A percentile compares a stretch with the other conserved stretches of the same genome.
These are phyloP conservation scores for Lophotriccus pileatus DNA, from an alignment of 2,797 vertebrate species.

Conservation along the genomic window DNA sequence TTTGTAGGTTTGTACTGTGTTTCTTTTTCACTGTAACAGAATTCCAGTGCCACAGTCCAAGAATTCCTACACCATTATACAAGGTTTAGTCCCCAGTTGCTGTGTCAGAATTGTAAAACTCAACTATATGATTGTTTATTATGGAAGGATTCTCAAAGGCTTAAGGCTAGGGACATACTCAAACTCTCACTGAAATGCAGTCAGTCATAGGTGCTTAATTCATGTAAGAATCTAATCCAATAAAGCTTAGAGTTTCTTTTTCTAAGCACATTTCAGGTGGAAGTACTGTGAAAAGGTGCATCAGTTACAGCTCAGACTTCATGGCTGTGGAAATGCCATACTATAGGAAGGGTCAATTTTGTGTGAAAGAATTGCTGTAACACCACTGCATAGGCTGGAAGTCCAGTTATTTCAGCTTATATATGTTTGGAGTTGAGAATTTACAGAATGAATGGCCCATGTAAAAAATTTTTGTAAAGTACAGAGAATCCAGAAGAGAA, in stretches of 20 bases:
- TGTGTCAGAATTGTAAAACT: not conserved
- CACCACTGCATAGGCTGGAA: not conserved
- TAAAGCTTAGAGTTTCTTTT: not conserved
- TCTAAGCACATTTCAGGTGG: not conserved
- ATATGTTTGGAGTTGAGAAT: not conserved
- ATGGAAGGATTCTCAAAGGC: not conserved
- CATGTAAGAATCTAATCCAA: not conserved
- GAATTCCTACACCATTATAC: not conserved
- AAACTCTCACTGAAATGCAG: not conserved
- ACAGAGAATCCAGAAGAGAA: not conserved
- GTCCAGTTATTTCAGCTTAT: not conserved
- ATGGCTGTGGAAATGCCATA: not conserved
- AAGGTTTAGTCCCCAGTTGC: not conserved
- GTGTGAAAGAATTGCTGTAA: not conserved
- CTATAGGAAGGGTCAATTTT: not conserved
- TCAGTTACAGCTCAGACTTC: not conserved
- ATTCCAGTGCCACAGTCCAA: not conserved
- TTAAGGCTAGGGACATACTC: not conserved
- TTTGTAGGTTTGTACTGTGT: not conserved
- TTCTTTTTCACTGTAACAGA: not conserved
- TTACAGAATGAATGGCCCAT: not conserved
- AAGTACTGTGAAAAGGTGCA: not conserved
- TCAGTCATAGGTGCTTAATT: not conserved
- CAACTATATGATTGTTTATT: not conserved
- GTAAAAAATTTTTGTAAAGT: not conserved